These are phyloP conservation scores for Sarcophilus harrisii DNA, from an alignment of 2,797 vertebrate species.

Conservation along the genomic window DNA sequence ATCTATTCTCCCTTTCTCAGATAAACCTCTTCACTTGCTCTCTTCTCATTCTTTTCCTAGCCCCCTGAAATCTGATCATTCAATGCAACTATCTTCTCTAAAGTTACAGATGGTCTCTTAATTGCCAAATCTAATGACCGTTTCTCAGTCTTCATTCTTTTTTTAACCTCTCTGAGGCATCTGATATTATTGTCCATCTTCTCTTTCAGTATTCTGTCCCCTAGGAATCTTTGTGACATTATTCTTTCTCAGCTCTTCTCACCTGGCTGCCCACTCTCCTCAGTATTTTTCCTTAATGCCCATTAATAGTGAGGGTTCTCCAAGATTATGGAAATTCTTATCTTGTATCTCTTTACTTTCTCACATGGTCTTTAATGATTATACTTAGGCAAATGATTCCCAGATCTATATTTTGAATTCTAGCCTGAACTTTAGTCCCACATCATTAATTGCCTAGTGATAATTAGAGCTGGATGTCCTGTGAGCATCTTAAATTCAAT, in stretches of 20 bases:
- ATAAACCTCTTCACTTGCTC: neutral
- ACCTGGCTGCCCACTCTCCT: neutral
- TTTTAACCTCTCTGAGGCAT: neutral
- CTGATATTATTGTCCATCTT: neutral
- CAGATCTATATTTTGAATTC: neutral
- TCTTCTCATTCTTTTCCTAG: neutral
- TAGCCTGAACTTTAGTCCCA: neutral
- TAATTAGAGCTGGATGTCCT: neutral
- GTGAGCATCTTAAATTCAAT: neutral
- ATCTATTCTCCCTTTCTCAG: neutral
- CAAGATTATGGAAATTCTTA: neutral
- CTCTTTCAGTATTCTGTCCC: neutral
- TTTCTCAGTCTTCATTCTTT: neutral
- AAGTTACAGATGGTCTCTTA: neutral
- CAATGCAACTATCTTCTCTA: neutral
- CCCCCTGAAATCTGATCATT: neutral
- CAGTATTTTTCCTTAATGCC: neutral
- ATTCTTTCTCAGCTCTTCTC: neutral
- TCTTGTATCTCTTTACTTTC: neutral
- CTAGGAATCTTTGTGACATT: neutral
- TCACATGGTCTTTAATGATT: neutral
- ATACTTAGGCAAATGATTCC: neutral
- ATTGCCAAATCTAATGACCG: neutral
- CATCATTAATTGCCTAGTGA: neutral
- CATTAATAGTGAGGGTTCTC: neutral